Evolutionary conservation across 2,113 vertebrate genomes (phyloP).

Genomic region (Rallus limicola): DNA sequence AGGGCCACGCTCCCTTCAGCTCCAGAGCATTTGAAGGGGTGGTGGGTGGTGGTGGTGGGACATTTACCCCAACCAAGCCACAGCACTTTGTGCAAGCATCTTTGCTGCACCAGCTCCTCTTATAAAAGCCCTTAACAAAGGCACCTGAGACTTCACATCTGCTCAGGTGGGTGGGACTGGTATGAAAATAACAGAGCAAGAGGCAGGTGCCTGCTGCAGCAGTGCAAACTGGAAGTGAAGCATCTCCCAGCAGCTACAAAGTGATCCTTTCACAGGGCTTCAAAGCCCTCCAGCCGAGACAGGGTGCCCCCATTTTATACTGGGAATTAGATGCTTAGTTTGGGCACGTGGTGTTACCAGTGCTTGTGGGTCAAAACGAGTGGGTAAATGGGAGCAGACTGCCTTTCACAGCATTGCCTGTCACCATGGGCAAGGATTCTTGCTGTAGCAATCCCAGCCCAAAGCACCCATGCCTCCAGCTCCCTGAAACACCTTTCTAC

Average conservation of each 20-base stretch:
- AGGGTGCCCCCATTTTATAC: background rate
- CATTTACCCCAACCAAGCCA: background rate
- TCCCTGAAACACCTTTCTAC: background rate
- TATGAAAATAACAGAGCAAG: background rate
- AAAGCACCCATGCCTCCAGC: background rate
- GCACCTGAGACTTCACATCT: background rate
- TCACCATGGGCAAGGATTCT: background rate
- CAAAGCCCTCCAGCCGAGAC: background rate
- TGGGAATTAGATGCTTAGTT: background rate
- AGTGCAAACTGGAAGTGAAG: background rate
- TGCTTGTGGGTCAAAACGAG: background rate
- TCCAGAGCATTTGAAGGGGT: background rate
- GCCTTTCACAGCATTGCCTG: background rate
- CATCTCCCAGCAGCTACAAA: background rate
- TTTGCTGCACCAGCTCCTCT: background rate
- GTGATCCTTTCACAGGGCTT: background rate
- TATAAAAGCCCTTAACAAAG: background rate
- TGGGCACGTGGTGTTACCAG: background rate
- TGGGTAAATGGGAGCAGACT: background rate
- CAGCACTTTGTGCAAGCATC: accelerated
- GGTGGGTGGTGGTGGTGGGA: too few relatives aligned
- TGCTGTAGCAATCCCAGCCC: background rate
- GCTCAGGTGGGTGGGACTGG: background rate
- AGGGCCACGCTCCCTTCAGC: background rate
- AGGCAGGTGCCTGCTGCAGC: background rate